These are phyloP conservation scores for Enchytraeus crypticus DNA, from an alignment of 2,888 invertebrate genomes.

Conservation along the genomic window DNA sequence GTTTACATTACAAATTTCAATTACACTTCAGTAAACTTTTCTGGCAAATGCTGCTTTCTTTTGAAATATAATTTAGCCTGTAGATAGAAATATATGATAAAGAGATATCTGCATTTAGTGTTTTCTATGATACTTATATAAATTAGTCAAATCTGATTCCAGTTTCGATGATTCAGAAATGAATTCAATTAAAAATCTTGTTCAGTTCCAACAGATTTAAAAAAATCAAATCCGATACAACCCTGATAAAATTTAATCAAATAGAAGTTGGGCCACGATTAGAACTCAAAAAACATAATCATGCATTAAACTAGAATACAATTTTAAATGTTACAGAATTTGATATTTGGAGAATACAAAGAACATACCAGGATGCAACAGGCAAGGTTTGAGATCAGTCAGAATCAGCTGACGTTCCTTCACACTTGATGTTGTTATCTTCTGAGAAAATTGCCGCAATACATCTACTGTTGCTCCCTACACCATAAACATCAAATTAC, in stretches of 20 bases:
- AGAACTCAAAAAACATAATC: background rate
- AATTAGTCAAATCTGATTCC: no score
- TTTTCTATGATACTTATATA: no score
- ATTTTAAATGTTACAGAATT: background rate
- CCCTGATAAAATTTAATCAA: background rate
- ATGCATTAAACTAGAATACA: background rate
- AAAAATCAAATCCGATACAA: no score
- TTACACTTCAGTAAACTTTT: no score
- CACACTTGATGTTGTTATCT: slow-evolving; percentile 36
- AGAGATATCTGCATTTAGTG: no score
- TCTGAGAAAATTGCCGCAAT: slow-evolving; percentile 38
- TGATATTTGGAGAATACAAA: background rate
- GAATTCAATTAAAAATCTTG: background rate
- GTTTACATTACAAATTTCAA: no score
- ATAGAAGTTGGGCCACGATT: no score
- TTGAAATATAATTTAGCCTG: no score
- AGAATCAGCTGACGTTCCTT: slow-evolving; percentile 34
- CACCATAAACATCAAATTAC: background rate
- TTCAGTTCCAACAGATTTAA: no score
- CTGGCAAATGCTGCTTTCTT: no score
- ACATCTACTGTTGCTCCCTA: slow-evolving; percentile 33
- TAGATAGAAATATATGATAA: no score
- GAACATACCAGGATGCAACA: slow-evolving; percentile 33
- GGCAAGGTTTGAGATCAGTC: slow-evolving; percentile 31
- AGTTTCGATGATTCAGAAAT: background rate